Conservation (phyloP, 1,140 invertebrate genomes). For the Xylocopa sonorina region DNA sequence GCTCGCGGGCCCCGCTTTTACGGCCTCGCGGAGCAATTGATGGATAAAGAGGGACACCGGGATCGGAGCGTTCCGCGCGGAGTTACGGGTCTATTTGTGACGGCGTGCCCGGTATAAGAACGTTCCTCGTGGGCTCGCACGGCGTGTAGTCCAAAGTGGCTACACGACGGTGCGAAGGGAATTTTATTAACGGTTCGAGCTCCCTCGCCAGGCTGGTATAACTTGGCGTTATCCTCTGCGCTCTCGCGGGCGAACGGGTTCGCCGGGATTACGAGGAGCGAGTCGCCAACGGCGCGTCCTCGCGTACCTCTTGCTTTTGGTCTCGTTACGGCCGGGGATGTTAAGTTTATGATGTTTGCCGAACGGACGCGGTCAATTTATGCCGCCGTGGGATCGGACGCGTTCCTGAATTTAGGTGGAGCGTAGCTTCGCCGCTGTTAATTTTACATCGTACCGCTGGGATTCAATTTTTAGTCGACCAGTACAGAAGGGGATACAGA, state of each 20-base stretch:
- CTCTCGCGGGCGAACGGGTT: background rate
- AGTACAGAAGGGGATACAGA: no score
- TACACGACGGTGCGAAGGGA: background rate
- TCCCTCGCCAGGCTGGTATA: background rate
- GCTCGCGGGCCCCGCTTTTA: background rate
- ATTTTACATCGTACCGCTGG: no score
- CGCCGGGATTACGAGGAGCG: background rate
- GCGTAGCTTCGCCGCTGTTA: background rate
- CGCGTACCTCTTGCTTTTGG: background rate
- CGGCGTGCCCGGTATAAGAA: background rate
- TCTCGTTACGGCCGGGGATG: background rate
- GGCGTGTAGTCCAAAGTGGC: background rate
- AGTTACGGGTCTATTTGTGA: constrained; percentile 20
- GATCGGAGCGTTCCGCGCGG: background rate
- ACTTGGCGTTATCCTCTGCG: background rate
- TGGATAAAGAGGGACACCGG: background rate
- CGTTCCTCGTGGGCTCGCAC: background rate
- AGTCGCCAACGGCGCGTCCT: background rate
- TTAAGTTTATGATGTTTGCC: background rate
- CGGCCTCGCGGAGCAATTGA: constrained; percentile 12
- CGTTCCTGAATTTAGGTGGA: background rate
- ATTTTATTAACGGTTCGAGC: constrained; percentile 33
- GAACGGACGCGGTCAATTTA: background rate
- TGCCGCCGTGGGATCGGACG: background rate
- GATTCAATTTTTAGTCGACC: no score